Percentiles rank a stretch among this genome's conserved stretches.
Conservation (phyloP, 2,113 vertebrate species). For the Motacilla alba region DNA sequence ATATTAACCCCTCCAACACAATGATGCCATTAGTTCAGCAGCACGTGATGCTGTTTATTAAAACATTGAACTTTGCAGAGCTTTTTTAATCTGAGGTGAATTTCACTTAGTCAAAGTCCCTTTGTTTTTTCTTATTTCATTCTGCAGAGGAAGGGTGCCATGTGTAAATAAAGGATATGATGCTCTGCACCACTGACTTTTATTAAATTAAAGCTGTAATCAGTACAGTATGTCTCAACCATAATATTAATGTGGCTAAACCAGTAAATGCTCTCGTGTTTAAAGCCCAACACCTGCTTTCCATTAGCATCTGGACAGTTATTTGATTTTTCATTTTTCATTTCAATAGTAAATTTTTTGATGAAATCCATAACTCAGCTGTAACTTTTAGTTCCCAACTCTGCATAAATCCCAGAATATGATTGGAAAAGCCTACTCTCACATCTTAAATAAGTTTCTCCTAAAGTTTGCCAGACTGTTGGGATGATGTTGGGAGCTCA, state of each 20-base stretch:
- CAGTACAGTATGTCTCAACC: constrained; percentile 37
- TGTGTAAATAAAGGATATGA: constrained; percentile 16
- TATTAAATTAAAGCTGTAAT: constrained; percentile 56
- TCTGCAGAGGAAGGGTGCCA: not conserved
- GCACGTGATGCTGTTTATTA: not conserved
- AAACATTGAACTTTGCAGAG: not conserved
- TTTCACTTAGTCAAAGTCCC: not conserved
- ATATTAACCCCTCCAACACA: rapidly evolving
- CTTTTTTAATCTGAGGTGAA: not conserved
- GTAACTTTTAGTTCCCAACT: not conserved
- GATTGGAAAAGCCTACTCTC: not conserved
- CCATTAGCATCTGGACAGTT: not conserved
- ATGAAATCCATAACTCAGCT: constrained; percentile 18
- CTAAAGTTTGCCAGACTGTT: not conserved
- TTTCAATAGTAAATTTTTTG: constrained; percentile 25
- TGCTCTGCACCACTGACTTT: not conserved
- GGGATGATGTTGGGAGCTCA: not conserved
- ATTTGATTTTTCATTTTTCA: constrained; percentile 19
- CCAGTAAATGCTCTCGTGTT: constrained; percentile 2
- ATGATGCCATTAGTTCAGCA: not conserved
- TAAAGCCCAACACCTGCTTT: constrained; percentile 45
- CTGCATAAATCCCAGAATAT: not conserved
- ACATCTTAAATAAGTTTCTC: not conserved
- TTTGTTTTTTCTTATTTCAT: not conserved
- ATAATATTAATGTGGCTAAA: constrained; percentile 40